phyloP scores from a whole-genome alignment of 2,888 invertebrate genomes.

The Dynastes tityus region DNA sequence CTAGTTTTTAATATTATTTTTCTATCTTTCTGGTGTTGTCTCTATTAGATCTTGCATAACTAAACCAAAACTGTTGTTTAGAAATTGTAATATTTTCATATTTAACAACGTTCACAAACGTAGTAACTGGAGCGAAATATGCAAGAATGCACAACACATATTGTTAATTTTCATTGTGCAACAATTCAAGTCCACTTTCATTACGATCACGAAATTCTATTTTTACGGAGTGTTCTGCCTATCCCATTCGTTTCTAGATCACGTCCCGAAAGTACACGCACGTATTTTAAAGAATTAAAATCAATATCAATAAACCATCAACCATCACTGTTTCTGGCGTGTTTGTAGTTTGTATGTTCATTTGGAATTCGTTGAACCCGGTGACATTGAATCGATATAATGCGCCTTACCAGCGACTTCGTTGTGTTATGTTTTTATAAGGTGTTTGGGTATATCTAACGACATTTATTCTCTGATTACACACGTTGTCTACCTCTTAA shows the following conservation, averaged over 20 bases:
- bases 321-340: conserved; percentile 1
- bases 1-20: no score
- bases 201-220: neutral
- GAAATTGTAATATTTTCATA: no score
- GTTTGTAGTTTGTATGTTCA: conserved; percentile 8
- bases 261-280: neutral
- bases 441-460: conserved; percentile 10
- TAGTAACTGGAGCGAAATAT: no score
- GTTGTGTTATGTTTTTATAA: conserved; percentile 18
- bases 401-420: conserved; percentile 16
- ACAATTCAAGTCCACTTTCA: no score
- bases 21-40: no score
- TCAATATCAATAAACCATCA: conserved; percentile 20
- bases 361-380: conserved; percentile 38
- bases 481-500: neutral
- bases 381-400: conserved; percentile 43
- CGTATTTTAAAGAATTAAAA: conserved; percentile 32
- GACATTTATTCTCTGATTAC: neutral
- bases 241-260: no score
- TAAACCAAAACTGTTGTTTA: no score
- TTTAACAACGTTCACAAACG: no score
- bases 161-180: no score
- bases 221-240: no score
- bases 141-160: no score
- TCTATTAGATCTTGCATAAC: no score